Conservation (phyloP, 2,797 vertebrate species). For the Rhadinocentrus ornatus region DNA sequence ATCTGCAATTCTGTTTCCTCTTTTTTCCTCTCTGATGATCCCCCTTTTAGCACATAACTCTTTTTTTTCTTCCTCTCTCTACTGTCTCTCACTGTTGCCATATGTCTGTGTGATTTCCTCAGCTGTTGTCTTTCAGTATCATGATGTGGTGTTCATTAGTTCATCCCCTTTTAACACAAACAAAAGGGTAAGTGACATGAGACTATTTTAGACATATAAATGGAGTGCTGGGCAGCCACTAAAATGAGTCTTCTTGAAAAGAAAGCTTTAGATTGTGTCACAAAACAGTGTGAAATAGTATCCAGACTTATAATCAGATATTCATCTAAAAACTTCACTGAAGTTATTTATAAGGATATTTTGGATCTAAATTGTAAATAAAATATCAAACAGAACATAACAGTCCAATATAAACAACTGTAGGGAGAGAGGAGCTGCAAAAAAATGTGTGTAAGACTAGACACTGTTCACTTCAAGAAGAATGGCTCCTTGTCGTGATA, state of each 20-base stretch:
- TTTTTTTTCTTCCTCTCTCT: conserved; percentile 29
- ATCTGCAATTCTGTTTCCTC: conserved; percentile 51
- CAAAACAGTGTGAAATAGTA: background rate
- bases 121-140: conserved; percentile 8
- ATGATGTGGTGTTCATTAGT: conserved; percentile 6
- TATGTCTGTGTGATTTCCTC: conserved; percentile 10
- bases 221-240: background rate
- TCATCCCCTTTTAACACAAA: background rate
- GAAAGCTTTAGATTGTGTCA: background rate
- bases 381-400: background rate
- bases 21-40: conserved; percentile 19
- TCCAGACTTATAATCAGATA: background rate
- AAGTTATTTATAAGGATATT: background rate
- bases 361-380: background rate
- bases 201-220: background rate
- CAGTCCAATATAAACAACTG: background rate
- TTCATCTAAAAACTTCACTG: background rate
- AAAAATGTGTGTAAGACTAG: too few species aligned
- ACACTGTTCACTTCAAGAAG: too few species aligned
- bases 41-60: conserved; percentile 28
- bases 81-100: background rate
- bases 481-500: too few species aligned
- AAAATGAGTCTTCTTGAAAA: background rate
- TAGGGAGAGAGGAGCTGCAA: background rate
- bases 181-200: background rate